Evolutionary conservation across 2,113 vertebrate genomes (phyloP), one percentile per base, ranked within the genome.

Genomic region (Gymnobelideus leadbeateri): DNA sequence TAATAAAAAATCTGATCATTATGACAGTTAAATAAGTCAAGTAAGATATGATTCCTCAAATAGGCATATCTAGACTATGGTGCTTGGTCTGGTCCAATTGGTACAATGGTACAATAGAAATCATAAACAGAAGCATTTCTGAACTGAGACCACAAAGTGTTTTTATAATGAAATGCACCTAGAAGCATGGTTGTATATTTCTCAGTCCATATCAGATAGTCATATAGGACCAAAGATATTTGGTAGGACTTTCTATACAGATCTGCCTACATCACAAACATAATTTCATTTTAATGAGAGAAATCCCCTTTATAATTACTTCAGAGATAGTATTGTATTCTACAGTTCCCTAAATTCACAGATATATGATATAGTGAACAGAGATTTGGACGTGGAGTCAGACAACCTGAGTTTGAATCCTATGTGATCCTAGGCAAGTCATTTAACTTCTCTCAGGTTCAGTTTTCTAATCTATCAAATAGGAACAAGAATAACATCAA

Each of bases 121-220:
- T 92, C 50, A 94, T 95, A 95, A 96, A 96, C 51, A 96, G 89
- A 96, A 92, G 91, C 92, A 50, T 92, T 94, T 54, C 90, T 2
- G 23, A 53, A 94, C 91, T 95, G 95, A 96, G 95, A 95, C 61
- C 90, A 94, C 52, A 93, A 95, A 94, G 94, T 93, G 77, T 92
- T 92, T 91, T 91, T 97, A 96, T 95, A 97, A 96, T 96, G 95
- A 97, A 96, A 90, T 94, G 52, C 52, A 97, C 92, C 92, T 94
- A 95, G 94, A 96, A 96, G 95, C 92, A 93, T 0, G 53, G 95
- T 53, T 57, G 16, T 21, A 43, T 21, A 43, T 61, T 96, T 95
- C 93, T 89, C 90, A 49, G 52, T 89, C 50, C 31, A 5, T 77
- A 77, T 92, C 90, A 93, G 57, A 96, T 89, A 93, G 92, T 92